A percentile compares a stretch with the other conserved stretches of the same genome.
Evolutionary conservation across 2,797 vertebrate species (phyloP).

Genomic region (Chloroceryle amazona): DNA sequence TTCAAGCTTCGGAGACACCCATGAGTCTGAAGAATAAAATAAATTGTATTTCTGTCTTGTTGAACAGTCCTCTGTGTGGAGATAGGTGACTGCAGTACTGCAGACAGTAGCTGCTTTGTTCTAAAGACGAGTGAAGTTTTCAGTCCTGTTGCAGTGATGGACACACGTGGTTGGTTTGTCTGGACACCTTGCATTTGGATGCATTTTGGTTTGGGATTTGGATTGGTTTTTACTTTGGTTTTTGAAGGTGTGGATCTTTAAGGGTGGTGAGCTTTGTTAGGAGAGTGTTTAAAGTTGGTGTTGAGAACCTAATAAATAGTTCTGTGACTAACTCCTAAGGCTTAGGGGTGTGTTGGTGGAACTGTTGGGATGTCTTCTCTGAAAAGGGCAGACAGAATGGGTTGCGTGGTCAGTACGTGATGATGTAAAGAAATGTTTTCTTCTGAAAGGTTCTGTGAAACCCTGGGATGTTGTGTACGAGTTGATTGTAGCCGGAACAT

Average conservation of each 20-base stretch:
- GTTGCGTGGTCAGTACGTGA: too few species aligned
- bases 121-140: not conserved
- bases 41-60: not conserved
- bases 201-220: not conserved
- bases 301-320: fast-evolving
- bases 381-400: too few species aligned
- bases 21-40: not conserved
- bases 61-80: not conserved
- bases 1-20: not conserved
- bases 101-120: not conserved
- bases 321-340: not conserved
- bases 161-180: not conserved
- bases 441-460: too few species aligned
- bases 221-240: not conserved
- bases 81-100: not conserved
- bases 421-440: too few species aligned
- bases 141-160: not conserved
- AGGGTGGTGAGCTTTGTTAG: not conserved
- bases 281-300: not conserved
- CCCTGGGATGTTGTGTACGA: too few species aligned
- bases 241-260: not conserved
- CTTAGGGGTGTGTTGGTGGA: not conserved
- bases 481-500: not conserved
- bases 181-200: fast-evolving
- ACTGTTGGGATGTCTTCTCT: not conserved